Evolutionary conservation across 2,888 invertebrate genomes (phyloP), one percentile per base, ranked within the genome.

Genomic region (Drosophila hamatofila): DNA sequence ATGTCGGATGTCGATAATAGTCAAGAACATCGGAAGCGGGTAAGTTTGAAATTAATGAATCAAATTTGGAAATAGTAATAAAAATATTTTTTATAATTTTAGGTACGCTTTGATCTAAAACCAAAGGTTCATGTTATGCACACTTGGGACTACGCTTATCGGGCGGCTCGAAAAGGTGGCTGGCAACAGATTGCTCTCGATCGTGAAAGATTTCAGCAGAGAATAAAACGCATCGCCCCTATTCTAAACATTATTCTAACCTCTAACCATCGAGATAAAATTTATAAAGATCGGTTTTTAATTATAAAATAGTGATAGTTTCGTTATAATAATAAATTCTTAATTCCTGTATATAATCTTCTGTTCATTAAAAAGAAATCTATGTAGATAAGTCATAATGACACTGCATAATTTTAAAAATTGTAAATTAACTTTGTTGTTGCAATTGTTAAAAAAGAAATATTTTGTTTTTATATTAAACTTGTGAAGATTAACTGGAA

Each of bases 171-270:
- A 9, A 93, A 93, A 33, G 95, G 95, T 0, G 93, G 94, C 64
- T 95, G 95, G 95, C 94, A 95, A 88, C 91, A 93, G 68, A 92
- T 92, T 77, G 94, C 94, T 0, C 88, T 94, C 0, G 95, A 95
- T 87, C 89, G 91, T 21, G 84, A 78, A 48, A 85, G 92, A 71
- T 92, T 93, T 80, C 82, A 85, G 57, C 75, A 90, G 30, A 81
- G 93, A 44, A 90, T 92, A 48, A 80, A 88, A 33, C 74, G 86
- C n/a, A 71, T 90, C 11, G 82, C 88, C 3, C 72, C 72, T 37
- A 76, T 80, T 52, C 71, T 93, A 44, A 83, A 89, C 70, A 88
- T 86, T 37, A 77, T 93, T 65, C 73, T 93, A 30, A 83, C 78
- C 51, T 75, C 79, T 16, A 82, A 89, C 48, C 93, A 93, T 83